Conservation (phyloP, 2,888 invertebrate genomes). For the Pyrocoelia pectoralis region DNA sequence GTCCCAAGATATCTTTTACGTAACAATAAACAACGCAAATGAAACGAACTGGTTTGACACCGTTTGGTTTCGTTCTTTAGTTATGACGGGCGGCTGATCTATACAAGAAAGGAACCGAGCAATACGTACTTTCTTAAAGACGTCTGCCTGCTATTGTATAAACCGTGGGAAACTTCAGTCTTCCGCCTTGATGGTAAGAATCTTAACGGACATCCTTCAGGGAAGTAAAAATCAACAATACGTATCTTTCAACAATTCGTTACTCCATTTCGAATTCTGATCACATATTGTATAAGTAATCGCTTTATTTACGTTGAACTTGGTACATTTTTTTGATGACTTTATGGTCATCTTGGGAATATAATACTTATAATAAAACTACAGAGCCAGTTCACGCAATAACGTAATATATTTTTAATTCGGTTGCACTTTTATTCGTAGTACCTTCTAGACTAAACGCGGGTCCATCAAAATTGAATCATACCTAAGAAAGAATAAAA, state of each 20-base stretch:
- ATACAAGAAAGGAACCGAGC: slow-evolving; percentile 33
- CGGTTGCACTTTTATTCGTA: no score
- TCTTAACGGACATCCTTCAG: slow-evolving; percentile 41
- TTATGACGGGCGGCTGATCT: slow-evolving; percentile 26
- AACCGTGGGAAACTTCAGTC: slow-evolving; percentile 40
- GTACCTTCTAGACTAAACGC: no score
- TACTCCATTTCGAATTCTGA: no score
- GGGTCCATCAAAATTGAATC: no score
- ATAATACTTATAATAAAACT: no score
- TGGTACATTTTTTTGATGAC: no score
- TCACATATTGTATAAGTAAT: no score
- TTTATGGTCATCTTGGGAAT: no score
- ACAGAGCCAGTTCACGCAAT: no score
- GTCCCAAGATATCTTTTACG: slow-evolving; percentile 24
- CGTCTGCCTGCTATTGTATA: slow-evolving; percentile 38
- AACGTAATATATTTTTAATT: no score
- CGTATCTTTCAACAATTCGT: background rate
- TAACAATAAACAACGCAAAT: slow-evolving; percentile 39
- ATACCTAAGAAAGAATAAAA: no score
- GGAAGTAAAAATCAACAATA: slow-evolving; percentile 18
- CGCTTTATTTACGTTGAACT: no score
- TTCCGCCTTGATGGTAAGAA: slow-evolving; percentile 34
- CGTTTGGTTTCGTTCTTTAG: slow-evolving; percentile 2
- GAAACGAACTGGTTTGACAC: slow-evolving; percentile 40
- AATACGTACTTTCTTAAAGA: slow-evolving; percentile 44